Evolutionary conservation across 2,888 invertebrate species (phyloP).

Genomic region (Melipona bicolor): DNA sequence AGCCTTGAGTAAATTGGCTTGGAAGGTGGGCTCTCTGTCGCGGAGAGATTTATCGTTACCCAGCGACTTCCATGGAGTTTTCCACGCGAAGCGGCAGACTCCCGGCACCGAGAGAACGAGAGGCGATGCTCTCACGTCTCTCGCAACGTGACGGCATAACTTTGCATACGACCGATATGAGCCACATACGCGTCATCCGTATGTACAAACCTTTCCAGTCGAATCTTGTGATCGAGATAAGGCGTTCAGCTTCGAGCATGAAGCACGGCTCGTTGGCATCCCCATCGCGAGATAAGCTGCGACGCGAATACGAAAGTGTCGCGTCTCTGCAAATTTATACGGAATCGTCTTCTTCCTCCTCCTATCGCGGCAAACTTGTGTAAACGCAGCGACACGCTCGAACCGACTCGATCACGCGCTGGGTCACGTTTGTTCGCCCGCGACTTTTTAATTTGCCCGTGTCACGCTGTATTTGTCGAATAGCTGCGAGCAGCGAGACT

Average conservation of each 20-base stretch:
- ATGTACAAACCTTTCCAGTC: constrained; percentile 69
- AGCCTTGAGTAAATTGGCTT: constrained; percentile 59
- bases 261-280: constrained; percentile 66
- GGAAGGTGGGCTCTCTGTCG: constrained; percentile 39
- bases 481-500: not conserved
- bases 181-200: constrained; percentile 67
- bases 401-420: not conserved
- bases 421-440: constrained; percentile 23
- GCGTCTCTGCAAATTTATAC: constrained; percentile 62
- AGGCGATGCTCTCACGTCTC: constrained; percentile 58
- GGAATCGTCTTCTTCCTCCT: constrained; percentile 50
- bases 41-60: constrained; percentile 65
- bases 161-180: constrained; percentile 69
- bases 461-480: constrained; percentile 9
- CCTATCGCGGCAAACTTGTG: constrained; percentile 31
- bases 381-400: constrained; percentile 27
- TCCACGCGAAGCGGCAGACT: constrained; percentile 30
- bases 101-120: constrained; percentile 53
- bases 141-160: constrained; percentile 64
- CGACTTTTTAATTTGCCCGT: constrained; percentile 13
- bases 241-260: constrained; percentile 60
- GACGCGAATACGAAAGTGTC: constrained; percentile 70
- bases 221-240: constrained; percentile 72
- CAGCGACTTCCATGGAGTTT: constrained; percentile 64
- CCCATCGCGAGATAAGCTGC: constrained; percentile 67